A percentile compares a stretch with the other conserved stretches of the same genome.
Evolutionary conservation across 2,797 vertebrate species (phyloP).

Genomic region (Eurystomus glaucurus): DNA sequence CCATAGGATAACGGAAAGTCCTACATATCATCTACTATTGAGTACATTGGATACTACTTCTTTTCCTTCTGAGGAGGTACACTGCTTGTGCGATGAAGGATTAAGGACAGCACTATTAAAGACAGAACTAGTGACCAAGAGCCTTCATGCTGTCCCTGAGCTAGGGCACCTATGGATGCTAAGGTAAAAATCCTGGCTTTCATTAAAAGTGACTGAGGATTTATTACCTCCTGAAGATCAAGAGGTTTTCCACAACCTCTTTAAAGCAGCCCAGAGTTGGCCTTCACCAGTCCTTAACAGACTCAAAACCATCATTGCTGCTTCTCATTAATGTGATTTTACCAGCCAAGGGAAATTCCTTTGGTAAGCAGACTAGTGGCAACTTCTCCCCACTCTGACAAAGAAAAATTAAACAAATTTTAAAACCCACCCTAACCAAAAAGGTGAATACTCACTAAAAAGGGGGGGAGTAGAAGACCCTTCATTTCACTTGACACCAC

Average conservation of each 20-base stretch:
- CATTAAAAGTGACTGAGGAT: not conserved
- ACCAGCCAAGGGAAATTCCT: not conserved
- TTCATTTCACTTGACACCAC: not conserved
- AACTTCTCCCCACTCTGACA: not conserved
- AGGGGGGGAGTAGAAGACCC: not conserved
- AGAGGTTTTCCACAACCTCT: not conserved
- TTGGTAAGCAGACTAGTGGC: not conserved
- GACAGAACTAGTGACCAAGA: not conserved
- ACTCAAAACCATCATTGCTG: not conserved
- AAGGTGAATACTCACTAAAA: not conserved
- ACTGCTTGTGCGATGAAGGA: not conserved
- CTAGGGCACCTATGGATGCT: not conserved
- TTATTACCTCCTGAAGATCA: not conserved
- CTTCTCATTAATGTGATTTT: not conserved
- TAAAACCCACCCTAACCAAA: not conserved
- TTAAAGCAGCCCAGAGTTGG: not conserved
- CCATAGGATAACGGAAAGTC: fast-evolving
- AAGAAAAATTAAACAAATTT: not conserved
- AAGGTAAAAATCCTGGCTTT: not conserved
- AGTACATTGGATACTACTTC: not conserved
- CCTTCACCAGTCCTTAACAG: not conserved
- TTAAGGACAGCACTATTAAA: not conserved
- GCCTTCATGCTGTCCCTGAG: not conserved
- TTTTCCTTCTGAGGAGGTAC: not conserved
- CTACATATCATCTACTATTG: not conserved